Percentiles rank a stretch among this genome's conserved stretches.
phyloP scores from a whole-genome alignment of 2,113 vertebrate species.

The Tauraco erythrolophus region DNA sequence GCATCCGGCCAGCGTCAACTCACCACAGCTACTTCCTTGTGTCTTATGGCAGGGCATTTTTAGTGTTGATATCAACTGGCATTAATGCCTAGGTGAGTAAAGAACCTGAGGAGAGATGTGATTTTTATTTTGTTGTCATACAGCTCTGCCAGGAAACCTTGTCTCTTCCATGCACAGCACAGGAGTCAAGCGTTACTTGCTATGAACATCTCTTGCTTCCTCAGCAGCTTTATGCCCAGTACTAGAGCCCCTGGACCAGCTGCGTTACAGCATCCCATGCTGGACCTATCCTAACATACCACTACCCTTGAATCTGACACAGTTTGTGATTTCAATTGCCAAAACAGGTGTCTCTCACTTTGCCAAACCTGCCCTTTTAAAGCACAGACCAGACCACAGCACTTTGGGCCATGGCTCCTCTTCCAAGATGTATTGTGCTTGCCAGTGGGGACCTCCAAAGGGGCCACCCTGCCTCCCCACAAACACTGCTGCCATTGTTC shows the following conservation, averaged over 20 bases:
- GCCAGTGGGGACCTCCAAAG: accelerated
- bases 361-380: background rate
- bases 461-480: background rate
- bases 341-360: background rate
- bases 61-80: background rate
- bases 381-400: accelerated
- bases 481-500: background rate
- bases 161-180: background rate
- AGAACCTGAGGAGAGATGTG: background rate
- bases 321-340: background rate
- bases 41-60: background rate
- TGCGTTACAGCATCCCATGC: background rate
- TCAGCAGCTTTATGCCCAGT: background rate
- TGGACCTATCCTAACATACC: background rate
- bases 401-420: background rate
- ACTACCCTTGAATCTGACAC: background rate
- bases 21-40: background rate
- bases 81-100: background rate
- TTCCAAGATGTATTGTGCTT: background rate
- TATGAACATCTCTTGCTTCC: background rate
- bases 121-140: background rate
- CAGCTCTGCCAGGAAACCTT: background rate
- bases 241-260: background rate
- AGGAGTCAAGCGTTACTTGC: background rate
- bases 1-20: too few species aligned